Evolutionary conservation across 2,113 vertebrate genomes (phyloP).

Genomic region (Mirza zaza): DNA sequence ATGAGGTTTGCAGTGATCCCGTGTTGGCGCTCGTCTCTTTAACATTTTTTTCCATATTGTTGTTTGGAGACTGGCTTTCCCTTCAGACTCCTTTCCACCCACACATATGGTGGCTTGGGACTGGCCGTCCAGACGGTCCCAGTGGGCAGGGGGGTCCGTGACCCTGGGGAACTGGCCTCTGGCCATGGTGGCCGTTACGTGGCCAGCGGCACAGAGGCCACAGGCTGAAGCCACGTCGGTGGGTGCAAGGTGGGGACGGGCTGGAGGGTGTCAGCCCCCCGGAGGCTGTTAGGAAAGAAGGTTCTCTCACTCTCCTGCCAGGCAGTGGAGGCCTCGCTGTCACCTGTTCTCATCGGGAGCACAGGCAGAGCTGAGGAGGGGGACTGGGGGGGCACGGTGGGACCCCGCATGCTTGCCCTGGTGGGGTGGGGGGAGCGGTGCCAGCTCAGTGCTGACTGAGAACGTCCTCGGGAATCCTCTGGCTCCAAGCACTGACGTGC

Average conservation of each 20-base stretch:
- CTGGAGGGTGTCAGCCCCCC: background rate
- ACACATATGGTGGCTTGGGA: background rate
- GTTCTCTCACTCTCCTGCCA: background rate
- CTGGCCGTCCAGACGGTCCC: background rate
- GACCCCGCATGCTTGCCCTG: background rate
- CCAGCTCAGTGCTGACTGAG: background rate
- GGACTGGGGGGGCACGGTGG: background rate
- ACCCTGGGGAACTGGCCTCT: background rate
- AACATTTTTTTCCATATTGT: constrained; percentile 70
- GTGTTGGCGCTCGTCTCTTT: background rate
- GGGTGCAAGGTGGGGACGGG: rapidly evolving
- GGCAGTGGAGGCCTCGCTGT: background rate
- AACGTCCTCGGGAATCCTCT: background rate
- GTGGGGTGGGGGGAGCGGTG: background rate
- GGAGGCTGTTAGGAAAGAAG: background rate
- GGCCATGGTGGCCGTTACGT: background rate
- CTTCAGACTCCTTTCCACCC: constrained; percentile 4
- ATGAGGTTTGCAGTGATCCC: constrained; percentile 50
- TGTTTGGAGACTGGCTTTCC: constrained; percentile 54
- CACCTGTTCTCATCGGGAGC: background rate
- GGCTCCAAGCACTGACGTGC: background rate
- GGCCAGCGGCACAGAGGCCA: background rate
- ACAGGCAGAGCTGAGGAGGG: background rate
- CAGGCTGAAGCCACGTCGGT: rapidly evolving
- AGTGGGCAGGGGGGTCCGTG: background rate